Base-by-base conservation (phyloP, 2,888 invertebrate species). In the Acholoe squamosa region DNA sequence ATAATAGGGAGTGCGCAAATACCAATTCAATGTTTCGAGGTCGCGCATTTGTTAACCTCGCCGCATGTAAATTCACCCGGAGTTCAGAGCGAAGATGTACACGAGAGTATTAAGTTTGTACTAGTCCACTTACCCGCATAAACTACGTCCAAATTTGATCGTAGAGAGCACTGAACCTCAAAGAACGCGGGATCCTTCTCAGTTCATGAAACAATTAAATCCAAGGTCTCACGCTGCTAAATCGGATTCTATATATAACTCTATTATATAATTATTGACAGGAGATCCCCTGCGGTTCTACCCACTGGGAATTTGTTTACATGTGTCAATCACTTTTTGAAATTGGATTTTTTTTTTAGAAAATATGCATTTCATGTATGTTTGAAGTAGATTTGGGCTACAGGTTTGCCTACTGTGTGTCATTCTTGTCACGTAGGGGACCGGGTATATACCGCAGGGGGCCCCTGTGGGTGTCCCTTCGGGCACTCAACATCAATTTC, bases 181-280 rank as follows among this genome's bases (percentile, higher is more conserved):
- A 86, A 86, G 86, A 86, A 86, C 86, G 86, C 86, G 86, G n/a
- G 86, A 54, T 16, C 86, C 54, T 51, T 54, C 86, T 86, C 86
- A 86, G 86, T 86, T 54, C 54, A 54, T 86, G 86, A 86, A 86
- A 86, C 86, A 86, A 86, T 86, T 86, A 86, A 86, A 86, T 56
- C 86, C 86, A 86, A 86, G 86, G 86, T 86, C 86, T 86, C 86
- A 86, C 86, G 86, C 86, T 86, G 86, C 54, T 86, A 86, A 86
- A 86, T 86, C 86, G 54, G 54, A 25, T 51, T 86, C 86, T 56
- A 86, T 86, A 86, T 86, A 86, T 86, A 86, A 86, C 86, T 54
- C 86, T 54, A 86, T 86, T 86, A 86, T 86, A 86, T 86, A 86
- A 86, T 86, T 86, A 86, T 51, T 86, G 54, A 86, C 86, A 54